Conservation (phyloP, 2,888 invertebrate genomes). For the Galerucella pusilla region DNA sequence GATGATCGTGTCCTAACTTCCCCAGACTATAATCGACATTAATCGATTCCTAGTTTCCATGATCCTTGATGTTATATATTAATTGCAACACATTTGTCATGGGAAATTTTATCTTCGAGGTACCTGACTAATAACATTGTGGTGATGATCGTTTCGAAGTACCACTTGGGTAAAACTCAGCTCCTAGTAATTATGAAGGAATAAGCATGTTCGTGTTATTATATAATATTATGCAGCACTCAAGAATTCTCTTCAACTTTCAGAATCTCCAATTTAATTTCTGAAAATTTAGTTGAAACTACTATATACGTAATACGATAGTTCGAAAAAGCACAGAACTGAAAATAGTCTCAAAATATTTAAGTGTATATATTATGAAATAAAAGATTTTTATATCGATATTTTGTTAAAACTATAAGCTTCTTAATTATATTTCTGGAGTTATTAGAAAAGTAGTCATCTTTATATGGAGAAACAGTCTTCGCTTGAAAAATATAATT, state of each 20-base stretch:
- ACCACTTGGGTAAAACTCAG: not conserved
- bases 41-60: too few species aligned
- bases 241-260: constrained; percentile 29
- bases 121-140: not conserved
- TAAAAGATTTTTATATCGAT: constrained; percentile 42
- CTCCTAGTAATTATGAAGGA: not conserved
- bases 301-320: constrained; percentile 45
- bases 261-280: constrained; percentile 22
- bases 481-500: not conserved
- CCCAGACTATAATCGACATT: too few species aligned
- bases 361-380: constrained; percentile 39
- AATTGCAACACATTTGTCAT: too few species aligned
- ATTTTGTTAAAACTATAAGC: constrained; percentile 36
- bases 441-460: constrained; percentile 15
- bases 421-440: constrained; percentile 25
- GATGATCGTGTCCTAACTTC: too few species aligned
- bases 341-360: constrained; percentile 36
- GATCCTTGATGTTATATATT: too few species aligned
- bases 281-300: constrained; percentile 39
- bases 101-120: not conserved
- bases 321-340: constrained; percentile 44
- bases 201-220: not conserved
- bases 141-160: not conserved
- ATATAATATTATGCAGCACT: not conserved
- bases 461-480: constrained; percentile 5